Percentiles rank a stretch among this genome's conserved stretches.
Conservation (phyloP, 2,797 vertebrate species). For the Poecilia wingei region DNA sequence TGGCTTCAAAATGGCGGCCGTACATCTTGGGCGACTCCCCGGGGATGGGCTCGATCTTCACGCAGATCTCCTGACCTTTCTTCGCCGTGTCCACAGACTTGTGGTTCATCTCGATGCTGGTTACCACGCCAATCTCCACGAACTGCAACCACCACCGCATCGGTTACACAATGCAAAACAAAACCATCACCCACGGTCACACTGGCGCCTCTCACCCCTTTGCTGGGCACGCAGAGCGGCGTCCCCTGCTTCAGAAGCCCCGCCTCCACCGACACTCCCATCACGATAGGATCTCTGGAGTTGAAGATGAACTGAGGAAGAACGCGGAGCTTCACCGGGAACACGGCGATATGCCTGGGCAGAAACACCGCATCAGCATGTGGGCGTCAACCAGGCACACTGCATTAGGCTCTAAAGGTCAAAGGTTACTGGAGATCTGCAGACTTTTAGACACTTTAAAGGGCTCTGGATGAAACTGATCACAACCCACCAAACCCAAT, state of each 20-base stretch:
- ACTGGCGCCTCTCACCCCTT: slow-evolving; percentile 84
- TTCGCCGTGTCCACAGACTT: slow-evolving; percentile 92
- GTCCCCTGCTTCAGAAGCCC: slow-evolving; percentile 93
- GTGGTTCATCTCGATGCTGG: slow-evolving; percentile 97
- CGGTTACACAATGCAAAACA: not conserved
- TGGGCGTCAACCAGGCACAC: not conserved
- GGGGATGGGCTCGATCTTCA: slow-evolving; percentile 97
- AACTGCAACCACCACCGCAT: slow-evolving; percentile 78
- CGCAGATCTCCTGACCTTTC: slow-evolving; percentile 96
- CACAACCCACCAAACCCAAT: no score
- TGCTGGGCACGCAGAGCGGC: slow-evolving; percentile 93
- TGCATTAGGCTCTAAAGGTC: no score
- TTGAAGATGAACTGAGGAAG: slow-evolving; percentile 99
- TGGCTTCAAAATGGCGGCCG: slow-evolving; percentile 97
- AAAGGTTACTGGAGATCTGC: no score
- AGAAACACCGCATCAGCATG: not conserved
- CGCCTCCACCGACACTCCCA: slow-evolving; percentile 91
- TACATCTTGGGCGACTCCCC: slow-evolving; percentile 98
- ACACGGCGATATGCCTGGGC: slow-evolving; percentile 91
- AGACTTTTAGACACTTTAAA: no score
- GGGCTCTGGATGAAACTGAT: no score
- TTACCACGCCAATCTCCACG: slow-evolving; percentile 95
- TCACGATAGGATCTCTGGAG: slow-evolving; percentile 97
- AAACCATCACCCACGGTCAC: not conserved
- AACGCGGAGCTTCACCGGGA: slow-evolving; percentile 93